Evolutionary conservation across 2,797 vertebrate species (phyloP), one percentile per base, ranked within the genome.

Genomic region (Lindbergichthys nudifrons): DNA sequence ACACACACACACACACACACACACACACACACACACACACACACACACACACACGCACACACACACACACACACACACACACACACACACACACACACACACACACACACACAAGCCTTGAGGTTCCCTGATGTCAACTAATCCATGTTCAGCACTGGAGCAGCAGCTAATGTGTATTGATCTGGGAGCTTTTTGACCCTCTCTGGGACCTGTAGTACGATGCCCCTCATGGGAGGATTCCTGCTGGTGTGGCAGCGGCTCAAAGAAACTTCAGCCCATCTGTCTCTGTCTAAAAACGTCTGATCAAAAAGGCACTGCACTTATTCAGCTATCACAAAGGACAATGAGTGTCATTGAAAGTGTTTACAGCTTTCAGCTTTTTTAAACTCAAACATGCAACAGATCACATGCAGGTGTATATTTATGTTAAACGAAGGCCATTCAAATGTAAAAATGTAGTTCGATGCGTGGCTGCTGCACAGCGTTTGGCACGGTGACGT

Each of bases 121-220:
- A 71, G 79, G 74, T 78, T 81, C 61, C 79, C 66, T 75, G 69
- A 81, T 79, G 86, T 85, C 83, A 82, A 51, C 84, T 75, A 86
- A 90, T 88, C 84, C 73, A 73, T 81, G 84, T 86, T 84, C 47
- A 70, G 72, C 73, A 47, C 75, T 83, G 14, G 12, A 86, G 80
- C 62, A 45, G 80, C 80, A 65, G 81, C 86, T 93, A 93, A 93
- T 93, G 92, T 65, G 79, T 92, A 93, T 93, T 87, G 92, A 93
- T 93, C 88, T 60, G 4, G 42, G 58, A 59, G 77, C 64, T 74
- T 88, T 84, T 61, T 80, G 74, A 83, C 78, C 80, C 83, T 80
- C 83, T 48, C 51, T 41, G 82, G 81, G 83, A 84, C 80, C 66
- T 83, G 88, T 87, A 90, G 82, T 71, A 36, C 48, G 87, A 87